These are phyloP conservation scores for Palythoa grandiflora DNA, from an alignment of 92 coral and sea anemone species.

Conservation along the genomic window DNA sequence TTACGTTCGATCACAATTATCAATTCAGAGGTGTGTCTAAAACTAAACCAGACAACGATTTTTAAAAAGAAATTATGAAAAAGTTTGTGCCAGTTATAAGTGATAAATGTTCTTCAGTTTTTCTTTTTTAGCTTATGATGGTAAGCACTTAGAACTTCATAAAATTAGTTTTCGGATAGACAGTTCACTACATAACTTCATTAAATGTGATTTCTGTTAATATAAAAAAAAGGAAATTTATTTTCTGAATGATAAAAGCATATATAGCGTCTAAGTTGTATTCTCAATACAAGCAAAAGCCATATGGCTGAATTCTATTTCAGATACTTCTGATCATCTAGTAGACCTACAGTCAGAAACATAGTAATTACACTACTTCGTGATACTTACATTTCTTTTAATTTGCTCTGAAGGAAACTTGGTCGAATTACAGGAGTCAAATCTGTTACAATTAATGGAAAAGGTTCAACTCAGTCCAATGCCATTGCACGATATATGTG, in stretches of 20 bases:
- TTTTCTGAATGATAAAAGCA: no score
- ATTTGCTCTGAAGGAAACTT: constrained; percentile 65
- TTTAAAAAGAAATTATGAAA: neutral
- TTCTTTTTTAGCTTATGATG: no score
- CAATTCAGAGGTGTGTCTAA: neutral
- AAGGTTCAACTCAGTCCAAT: neutral
- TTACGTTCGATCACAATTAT: neutral
- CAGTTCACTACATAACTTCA: no score
- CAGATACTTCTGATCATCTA: neutral
- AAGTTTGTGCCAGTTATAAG: neutral
- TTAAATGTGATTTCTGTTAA: neutral
- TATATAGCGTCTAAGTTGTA: no score
- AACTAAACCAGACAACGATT: neutral
- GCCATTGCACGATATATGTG: no score
- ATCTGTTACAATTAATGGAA: neutral
- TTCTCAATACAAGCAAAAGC: no score
- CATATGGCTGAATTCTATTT: neutral
- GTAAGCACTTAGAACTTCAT: no score
- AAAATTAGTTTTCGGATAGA: no score
- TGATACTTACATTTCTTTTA: constrained; percentile 3
- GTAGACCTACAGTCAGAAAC: neutral
- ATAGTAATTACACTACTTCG: neutral
- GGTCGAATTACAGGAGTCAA: constrained; percentile 73
- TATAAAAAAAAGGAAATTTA: no score
- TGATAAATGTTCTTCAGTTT: no score